These are phyloP conservation scores for Leptopilina syphax DNA, from an alignment of 2,888 invertebrate species.

Conservation along the genomic window DNA sequence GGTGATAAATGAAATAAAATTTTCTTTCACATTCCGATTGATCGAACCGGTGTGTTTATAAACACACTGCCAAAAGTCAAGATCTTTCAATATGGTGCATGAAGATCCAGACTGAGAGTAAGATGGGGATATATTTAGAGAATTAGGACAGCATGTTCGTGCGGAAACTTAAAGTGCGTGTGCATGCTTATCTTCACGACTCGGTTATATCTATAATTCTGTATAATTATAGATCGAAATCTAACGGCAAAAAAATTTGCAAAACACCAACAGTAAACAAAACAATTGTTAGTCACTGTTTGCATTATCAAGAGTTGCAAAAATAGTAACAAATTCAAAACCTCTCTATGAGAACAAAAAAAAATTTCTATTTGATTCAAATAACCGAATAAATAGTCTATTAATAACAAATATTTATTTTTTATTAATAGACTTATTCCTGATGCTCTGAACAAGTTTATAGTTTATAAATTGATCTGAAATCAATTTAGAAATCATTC, in stretches of 20 bases:
- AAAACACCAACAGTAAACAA: background rate
- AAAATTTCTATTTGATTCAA: too few species aligned
- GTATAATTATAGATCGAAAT: background rate
- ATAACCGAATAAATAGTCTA: too few species aligned
- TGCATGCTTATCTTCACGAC: slow-evolving; percentile 55
- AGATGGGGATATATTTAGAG: slow-evolving; percentile 70
- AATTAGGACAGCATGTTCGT: slow-evolving; percentile 70
- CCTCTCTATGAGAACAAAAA: too few species aligned
- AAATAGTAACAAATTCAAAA: too few species aligned
- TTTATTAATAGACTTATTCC: too few species aligned
- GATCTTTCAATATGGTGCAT: slow-evolving; percentile 67
- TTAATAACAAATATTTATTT: too few species aligned
- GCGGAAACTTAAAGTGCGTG: slow-evolving; percentile 55
- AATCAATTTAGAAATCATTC: too few species aligned
- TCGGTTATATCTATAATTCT: slow-evolving; percentile 53
- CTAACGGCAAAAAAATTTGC: background rate
- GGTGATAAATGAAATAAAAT: slow-evolving; percentile 3
- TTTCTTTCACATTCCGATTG: slow-evolving; percentile 50
- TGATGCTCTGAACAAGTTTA: too few species aligned
- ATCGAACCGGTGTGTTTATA: slow-evolving; percentile 69
- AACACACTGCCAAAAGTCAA: slow-evolving; percentile 73
- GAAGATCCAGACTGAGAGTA: slow-evolving; percentile 62
- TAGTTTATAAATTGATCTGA: too few species aligned
- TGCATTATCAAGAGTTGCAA: too few species aligned
- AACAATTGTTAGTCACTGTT: background rate